Evolutionary conservation across 1,140 invertebrate genomes (phyloP).

Genomic region (Brachionus angularis): DNA sequence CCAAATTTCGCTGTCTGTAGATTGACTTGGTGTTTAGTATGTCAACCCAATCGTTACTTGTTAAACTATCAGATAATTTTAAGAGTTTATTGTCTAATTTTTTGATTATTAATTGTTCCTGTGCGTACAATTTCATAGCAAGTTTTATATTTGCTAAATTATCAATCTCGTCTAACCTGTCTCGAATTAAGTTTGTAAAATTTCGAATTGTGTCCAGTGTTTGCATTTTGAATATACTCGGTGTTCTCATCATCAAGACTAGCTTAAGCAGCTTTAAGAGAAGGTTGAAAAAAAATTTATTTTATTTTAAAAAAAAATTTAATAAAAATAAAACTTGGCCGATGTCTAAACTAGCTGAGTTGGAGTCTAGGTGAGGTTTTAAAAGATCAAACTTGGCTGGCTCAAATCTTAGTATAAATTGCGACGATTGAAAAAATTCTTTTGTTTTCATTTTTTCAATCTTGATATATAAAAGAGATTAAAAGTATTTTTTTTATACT

Average conservation of each 20-base stretch:
- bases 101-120: not conserved
- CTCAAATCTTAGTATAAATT: slow-evolving; percentile 28
- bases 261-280: not conserved
- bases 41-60: slow-evolving; percentile 18
- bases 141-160: not conserved
- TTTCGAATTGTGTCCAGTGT: not conserved
- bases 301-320: not conserved
- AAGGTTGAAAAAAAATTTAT: not conserved
- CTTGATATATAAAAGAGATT: not conserved
- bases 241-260: not conserved
- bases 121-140: not conserved
- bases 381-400: not conserved
- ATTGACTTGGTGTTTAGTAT: slow-evolving; percentile 26
- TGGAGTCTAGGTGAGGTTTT: too few relatives aligned
- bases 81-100: slow-evolving; percentile 20
- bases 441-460: slow-evolving; percentile 8
- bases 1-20: not conserved
- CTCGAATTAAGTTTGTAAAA: not conserved
- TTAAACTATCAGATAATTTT: slow-evolving; percentile 11
- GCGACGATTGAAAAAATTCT: slow-evolving; percentile 4
- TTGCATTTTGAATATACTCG: slow-evolving; percentile 12
- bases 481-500: not conserved
- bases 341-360: too few relatives aligned
- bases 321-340: not conserved
- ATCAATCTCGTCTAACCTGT: slow-evolving; percentile 14